These are phyloP conservation scores for Xenops minutus DNA, from an alignment of 2,797 vertebrate species.

Conservation along the genomic window DNA sequence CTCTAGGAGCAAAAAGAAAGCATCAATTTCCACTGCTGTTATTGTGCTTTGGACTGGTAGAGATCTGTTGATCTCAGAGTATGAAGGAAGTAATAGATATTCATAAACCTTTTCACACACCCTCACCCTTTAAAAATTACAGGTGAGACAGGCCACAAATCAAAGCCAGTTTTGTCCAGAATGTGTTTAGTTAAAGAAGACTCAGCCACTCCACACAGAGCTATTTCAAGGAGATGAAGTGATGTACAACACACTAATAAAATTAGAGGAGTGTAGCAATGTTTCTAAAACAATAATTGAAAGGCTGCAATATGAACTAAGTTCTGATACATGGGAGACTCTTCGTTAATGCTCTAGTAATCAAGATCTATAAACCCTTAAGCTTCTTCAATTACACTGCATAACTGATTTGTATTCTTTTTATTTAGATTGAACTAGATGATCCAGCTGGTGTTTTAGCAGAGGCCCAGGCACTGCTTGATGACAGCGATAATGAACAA, in stretches of 20 bases:
- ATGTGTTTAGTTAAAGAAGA: neutral
- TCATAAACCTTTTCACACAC: neutral
- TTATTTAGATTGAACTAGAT: slow-evolving; percentile 78
- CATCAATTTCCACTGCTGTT: neutral
- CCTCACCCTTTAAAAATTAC: neutral
- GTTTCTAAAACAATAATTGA: neutral
- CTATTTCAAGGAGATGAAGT: neutral
- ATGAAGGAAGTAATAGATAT: neutral
- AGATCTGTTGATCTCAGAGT: neutral
- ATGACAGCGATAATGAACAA: slow-evolving; percentile 11
- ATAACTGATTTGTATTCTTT: neutral
- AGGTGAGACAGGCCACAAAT: neutral
- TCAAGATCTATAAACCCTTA: neutral
- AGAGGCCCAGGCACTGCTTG: slow-evolving; percentile 73
- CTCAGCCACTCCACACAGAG: neutral
- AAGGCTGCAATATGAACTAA: neutral
- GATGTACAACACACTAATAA: neutral
- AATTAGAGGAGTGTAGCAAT: neutral
- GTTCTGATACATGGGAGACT: neutral
- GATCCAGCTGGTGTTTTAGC: slow-evolving; percentile 81
- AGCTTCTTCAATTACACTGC: neutral
- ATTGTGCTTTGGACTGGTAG: neutral
- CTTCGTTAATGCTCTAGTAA: neutral
- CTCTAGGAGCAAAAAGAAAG: slow-evolving; percentile 3
- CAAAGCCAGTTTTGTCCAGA: neutral